A percentile compares a stretch with the other conserved stretches of the same genome.
Conservation (phyloP, 2,888 invertebrate species). For the Gastrophysa polygoni region DNA sequence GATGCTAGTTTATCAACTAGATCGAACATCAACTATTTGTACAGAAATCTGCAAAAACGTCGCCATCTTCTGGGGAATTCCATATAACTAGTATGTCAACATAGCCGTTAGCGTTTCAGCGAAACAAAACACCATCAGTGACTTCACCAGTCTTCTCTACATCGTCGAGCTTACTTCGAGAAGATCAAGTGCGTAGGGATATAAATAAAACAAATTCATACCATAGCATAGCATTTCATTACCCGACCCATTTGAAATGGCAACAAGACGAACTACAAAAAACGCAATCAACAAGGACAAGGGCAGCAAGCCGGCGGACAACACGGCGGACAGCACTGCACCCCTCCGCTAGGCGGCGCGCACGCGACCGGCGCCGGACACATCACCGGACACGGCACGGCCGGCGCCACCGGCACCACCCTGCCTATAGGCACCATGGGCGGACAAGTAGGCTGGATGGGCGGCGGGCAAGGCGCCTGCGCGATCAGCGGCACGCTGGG, state of each 20-base stretch:
- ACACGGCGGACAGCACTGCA: conserved; percentile 23
- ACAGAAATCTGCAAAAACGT: too few species aligned
- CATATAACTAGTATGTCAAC: too few species aligned
- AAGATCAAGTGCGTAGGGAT: too few species aligned
- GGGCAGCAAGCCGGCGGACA: conserved; percentile 33
- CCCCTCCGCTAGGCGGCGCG: conserved; percentile 21
- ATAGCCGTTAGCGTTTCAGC: too few species aligned
- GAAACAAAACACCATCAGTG: too few species aligned
- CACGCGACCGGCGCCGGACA: conserved; percentile 44
- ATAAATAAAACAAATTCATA: too few species aligned
- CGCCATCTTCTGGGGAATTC: too few species aligned
- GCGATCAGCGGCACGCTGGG: conserved; percentile 48
- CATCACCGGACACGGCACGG: conserved; percentile 43
- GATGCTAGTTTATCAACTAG: too few species aligned
- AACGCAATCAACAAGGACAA: conserved; percentile 32
- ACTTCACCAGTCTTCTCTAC: too few species aligned
- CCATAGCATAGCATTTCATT: too few species aligned
- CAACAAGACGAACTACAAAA: not conserved
- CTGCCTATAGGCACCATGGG: conserved; percentile 47
- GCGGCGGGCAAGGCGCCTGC: conserved; percentile 49
- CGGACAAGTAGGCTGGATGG: conserved; percentile 46
- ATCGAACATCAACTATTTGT: too few species aligned
- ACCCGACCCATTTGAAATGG: conserved; percentile 13
- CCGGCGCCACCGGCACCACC: conserved; percentile 44
- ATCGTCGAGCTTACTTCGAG: too few species aligned